These are phyloP conservation scores for Gastrophryne carolinensis DNA, from an alignment of 2,797 vertebrate species.

Conservation along the genomic window DNA sequence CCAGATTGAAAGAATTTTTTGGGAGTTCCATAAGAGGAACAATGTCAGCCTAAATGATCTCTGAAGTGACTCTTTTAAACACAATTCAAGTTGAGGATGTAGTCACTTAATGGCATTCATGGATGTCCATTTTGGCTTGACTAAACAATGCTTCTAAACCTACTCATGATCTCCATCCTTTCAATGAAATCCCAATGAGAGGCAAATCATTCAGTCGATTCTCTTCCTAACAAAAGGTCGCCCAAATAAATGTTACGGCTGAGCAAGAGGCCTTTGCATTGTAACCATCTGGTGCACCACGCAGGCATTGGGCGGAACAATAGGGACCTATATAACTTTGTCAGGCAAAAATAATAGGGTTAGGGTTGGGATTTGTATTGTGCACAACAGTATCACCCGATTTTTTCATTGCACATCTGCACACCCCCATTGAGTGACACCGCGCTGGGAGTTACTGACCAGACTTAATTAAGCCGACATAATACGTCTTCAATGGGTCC, in stretches of 20 bases:
- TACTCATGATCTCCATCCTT: constrained; percentile 71
- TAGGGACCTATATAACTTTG: constrained; percentile 86
- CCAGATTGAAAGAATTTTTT: constrained; percentile 62
- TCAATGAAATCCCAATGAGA: constrained; percentile 80
- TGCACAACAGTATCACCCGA: constrained; percentile 70
- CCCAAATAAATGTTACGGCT: constrained; percentile 70
- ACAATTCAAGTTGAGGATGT: constrained; percentile 60
- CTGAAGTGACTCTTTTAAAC: constrained; percentile 59
- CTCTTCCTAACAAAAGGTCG: constrained; percentile 83
- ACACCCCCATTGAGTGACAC: constrained; percentile 76
- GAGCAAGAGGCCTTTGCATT: constrained; percentile 76
- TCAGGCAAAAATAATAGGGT: constrained; percentile 73
- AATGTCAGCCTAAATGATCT: constrained; percentile 61
- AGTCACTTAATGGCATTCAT: constrained; percentile 66
- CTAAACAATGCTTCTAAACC: constrained; percentile 70
- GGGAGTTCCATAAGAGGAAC: constrained; percentile 40
- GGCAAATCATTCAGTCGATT: constrained; percentile 79
- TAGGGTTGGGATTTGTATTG: constrained; percentile 80
- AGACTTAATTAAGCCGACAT: constrained; percentile 91
- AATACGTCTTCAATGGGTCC: constrained; percentile 77
- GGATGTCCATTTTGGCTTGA: constrained; percentile 63
- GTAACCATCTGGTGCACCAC: constrained; percentile 86
- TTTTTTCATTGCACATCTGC: constrained; percentile 88
- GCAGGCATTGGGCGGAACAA: constrained; percentile 76
- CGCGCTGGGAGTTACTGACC: constrained; percentile 83